phyloP scores from a whole-genome alignment of 2,888 invertebrate species.

The Clanis bilineata region DNA sequence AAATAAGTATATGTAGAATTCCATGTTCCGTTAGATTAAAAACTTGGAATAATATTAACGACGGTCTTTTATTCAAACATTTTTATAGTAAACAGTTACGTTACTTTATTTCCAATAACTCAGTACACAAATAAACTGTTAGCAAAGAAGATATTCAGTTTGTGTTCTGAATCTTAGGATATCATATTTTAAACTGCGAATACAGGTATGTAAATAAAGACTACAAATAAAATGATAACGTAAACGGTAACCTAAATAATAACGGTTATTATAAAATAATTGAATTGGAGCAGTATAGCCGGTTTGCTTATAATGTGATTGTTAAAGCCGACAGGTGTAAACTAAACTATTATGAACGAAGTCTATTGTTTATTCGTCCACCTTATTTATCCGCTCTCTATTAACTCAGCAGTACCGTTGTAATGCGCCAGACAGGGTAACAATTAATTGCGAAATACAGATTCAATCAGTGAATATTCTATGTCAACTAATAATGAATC shows the following conservation, averaged over 20 bases:
- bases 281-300: background rate
- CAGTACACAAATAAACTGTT: too few relatives aligned
- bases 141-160: too few relatives aligned
- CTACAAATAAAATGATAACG: background rate
- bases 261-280: background rate
- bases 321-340: background rate
- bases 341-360: background rate
- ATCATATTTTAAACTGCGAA: background rate
- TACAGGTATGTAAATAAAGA: background rate
- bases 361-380: background rate
- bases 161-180: too few relatives aligned
- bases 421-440: background rate
- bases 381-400: conserved; percentile 6
- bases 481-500: too few relatives aligned
- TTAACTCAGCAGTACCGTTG: background rate
- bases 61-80: too few relatives aligned
- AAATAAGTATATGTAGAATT: too few relatives aligned
- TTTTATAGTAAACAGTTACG: too few relatives aligned
- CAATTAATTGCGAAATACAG: background rate
- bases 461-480: background rate
- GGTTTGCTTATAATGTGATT: background rate
- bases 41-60: too few relatives aligned
- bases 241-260: background rate
- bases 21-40: too few relatives aligned
- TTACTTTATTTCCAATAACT: too few relatives aligned